These are phyloP conservation scores for Phainopepla nitens DNA, from an alignment of 2,113 vertebrate species.

Conservation along the genomic window DNA sequence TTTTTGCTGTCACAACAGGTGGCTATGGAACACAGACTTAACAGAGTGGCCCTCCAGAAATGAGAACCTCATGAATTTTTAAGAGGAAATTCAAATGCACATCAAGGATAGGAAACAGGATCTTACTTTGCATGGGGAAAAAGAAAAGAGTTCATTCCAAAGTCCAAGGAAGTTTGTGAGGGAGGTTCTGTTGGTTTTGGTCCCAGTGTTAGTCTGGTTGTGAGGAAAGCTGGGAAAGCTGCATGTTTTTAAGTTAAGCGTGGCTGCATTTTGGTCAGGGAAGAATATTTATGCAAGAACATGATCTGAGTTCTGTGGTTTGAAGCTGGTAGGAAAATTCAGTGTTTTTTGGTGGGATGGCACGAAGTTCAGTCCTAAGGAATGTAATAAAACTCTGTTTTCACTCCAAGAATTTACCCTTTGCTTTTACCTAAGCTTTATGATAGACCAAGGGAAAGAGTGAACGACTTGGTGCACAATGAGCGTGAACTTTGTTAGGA, in stretches of 20 bases:
- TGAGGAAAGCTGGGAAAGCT: neutral
- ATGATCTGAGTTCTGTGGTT: neutral
- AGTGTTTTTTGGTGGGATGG: neutral
- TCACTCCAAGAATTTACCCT: neutral
- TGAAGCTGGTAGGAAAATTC: neutral
- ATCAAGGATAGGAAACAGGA: neutral
- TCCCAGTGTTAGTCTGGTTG: neutral
- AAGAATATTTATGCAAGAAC: neutral
- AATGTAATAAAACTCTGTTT: neutral
- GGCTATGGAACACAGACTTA: neutral
- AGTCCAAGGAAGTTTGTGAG: neutral
- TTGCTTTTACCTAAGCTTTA: neutral
- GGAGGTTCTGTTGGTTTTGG: neutral
- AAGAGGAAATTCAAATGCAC: neutral
- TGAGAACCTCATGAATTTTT: neutral
- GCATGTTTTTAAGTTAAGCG: accelerated
- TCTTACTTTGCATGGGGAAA: neutral
- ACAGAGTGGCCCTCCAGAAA: neutral
- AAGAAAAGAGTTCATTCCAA: neutral
- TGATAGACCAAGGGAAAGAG: neutral
- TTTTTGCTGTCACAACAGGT: neutral
- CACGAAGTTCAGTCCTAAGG: neutral
- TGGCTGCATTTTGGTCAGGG: neutral
- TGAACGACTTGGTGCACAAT: accelerated
- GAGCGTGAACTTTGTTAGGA: neutral